These are phyloP conservation scores for Nipponia nippon DNA, from an alignment of 2,113 vertebrate species.

Conservation along the genomic window DNA sequence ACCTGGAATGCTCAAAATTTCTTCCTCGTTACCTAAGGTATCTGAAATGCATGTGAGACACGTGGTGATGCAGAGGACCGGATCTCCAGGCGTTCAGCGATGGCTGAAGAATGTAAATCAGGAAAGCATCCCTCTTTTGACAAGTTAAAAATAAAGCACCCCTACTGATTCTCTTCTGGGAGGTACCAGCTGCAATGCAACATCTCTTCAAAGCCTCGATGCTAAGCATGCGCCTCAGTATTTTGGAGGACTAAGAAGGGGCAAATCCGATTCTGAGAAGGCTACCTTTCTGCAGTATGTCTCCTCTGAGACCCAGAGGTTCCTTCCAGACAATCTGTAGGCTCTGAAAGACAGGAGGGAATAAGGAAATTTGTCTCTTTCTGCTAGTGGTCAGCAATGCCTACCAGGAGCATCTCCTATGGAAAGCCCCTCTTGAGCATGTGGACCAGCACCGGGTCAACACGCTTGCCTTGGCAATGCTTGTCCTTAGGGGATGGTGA, in stretches of 20 bases:
- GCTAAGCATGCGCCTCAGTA: rapidly evolving
- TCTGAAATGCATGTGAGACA: background rate
- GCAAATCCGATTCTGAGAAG: background rate
- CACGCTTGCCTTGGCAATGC: background rate
- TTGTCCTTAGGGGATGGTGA: too few relatives aligned
- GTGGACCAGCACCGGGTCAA: background rate
- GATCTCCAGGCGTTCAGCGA: background rate
- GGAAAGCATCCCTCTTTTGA: background rate
- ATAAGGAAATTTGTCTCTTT: too few relatives aligned
- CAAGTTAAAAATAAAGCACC: background rate
- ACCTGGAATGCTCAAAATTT: background rate
- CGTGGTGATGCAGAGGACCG: background rate
- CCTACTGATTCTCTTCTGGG: background rate
- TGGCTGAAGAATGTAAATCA: background rate
- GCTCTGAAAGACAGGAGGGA: background rate
- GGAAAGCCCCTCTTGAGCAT: background rate
- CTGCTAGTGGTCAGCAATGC: rapidly evolving
- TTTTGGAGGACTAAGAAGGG: background rate
- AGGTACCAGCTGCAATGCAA: background rate
- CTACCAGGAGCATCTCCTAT: rapidly evolving
- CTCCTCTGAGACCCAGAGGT: background rate
- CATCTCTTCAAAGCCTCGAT: background rate
- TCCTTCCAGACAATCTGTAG: background rate
- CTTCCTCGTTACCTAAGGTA: background rate
- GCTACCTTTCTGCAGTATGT: background rate